A percentile compares a stretch with the other conserved stretches of the same genome.
Evolutionary conservation across 2,888 invertebrate genomes (phyloP).

Genomic region (Melanostoma scalare): DNA sequence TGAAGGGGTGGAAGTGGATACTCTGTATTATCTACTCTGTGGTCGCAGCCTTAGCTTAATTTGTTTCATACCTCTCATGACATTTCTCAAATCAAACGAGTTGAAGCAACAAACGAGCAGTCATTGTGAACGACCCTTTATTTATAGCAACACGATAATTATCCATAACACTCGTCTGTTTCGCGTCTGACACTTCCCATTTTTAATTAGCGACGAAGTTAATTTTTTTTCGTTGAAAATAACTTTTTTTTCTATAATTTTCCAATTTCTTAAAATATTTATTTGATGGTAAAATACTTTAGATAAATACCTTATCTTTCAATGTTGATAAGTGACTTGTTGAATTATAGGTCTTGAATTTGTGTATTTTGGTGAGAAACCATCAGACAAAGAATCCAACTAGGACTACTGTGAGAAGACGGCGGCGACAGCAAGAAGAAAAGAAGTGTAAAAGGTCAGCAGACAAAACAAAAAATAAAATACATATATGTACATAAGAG

Average conservation of each 20-base stretch:
- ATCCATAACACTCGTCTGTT: constrained; percentile 44
- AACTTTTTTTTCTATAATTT: constrained; percentile 72
- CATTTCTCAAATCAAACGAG: neutral
- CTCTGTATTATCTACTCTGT: too few relatives aligned
- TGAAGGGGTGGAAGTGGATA: too few relatives aligned
- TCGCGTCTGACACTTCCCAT: constrained; percentile 63
- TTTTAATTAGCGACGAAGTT: constrained; percentile 73
- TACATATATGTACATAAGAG: constrained; percentile 53
- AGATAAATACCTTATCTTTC: constrained; percentile 9
- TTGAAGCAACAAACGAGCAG: neutral
- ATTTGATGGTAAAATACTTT: constrained; percentile 69
- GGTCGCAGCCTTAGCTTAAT: too few relatives aligned
- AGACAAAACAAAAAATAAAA: constrained; percentile 74
- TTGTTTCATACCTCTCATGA: neutral
- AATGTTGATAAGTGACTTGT: constrained; percentile 27
- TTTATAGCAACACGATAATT: constrained; percentile 52
- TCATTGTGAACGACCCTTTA: constrained; percentile 39
- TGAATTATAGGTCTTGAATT: constrained; percentile 66
- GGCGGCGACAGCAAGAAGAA: constrained; percentile 62
- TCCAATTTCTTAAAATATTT: constrained; percentile 64
- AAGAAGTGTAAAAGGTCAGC: constrained; percentile 80
- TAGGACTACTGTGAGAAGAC: constrained; percentile 48
- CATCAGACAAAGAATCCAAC: constrained; percentile 69
- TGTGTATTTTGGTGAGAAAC: constrained; percentile 67
- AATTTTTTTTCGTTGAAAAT: constrained; percentile 73